Evolutionary conservation across 2,888 invertebrate species (phyloP), one percentile per base, ranked within the genome.

Genomic region (Tipula helvola): DNA sequence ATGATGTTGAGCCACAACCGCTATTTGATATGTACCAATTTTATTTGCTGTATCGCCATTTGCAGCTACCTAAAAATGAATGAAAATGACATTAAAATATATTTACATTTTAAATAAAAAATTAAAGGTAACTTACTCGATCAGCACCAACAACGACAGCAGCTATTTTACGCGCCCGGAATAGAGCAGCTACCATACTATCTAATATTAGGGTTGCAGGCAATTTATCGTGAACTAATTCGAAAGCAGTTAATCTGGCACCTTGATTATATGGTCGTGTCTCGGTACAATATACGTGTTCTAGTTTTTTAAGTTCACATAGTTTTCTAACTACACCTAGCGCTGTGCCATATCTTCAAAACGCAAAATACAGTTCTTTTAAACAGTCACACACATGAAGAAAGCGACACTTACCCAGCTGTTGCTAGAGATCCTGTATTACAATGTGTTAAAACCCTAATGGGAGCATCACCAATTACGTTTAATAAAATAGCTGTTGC

Each of bases 1-100:
- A 90, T 99, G 98, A 91, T 97, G 93, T 89, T 96, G 96, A 0
- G 99, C 98, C 85, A 96, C 93, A 86, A 99, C 96, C 0, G 99
- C 98, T 90, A 99, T 96, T 93, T 98, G 97, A 91, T 97, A 98
- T 13, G 98, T 98, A 89, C 98, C 99, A 90, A 99, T 98, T 94
- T 99, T 99, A 91, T 99, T 99, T 0, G 99, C 99, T 0, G 99
- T 99, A 91, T 99, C 99, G 0, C 99, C 99, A 91, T 99, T 99
- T 1, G 96, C 95, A 13, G 97, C 97, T 44, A 98, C 95, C 95
- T 95, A 89, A 52, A 28, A 28, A 39, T 13, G 12, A 83, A 39
- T 84, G 12, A 87, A 44, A 87, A 44, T 86, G 85, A 87, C 87
- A 85, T 85, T 42, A 87, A 36, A 87, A 16, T 8, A 87, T 83